Evolutionary conservation across 2,797 vertebrate species (phyloP).

Genomic region (Girardinus metallicus): DNA sequence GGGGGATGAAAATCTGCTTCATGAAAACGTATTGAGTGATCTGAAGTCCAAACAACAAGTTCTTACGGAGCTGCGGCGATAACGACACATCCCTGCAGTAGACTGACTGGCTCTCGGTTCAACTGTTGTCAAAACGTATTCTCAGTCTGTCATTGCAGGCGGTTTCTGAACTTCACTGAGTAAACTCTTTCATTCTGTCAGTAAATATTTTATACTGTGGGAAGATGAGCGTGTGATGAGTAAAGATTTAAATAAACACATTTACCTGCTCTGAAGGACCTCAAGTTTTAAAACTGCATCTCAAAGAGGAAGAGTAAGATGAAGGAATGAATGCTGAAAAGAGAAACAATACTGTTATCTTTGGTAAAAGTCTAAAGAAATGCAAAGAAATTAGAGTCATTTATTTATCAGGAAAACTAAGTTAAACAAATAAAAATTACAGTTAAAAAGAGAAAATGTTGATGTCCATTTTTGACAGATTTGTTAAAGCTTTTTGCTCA

Average conservation of each 20-base stretch:
- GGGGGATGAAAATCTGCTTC: constrained; percentile 19
- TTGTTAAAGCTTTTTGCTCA: constrained; percentile 35
- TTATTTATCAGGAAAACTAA: neutral
- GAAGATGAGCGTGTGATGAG: constrained; percentile 24
- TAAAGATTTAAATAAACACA: constrained; percentile 42
- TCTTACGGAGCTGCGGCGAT: constrained; percentile 47
- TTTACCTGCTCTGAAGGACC: constrained; percentile 13
- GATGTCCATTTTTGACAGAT: constrained; percentile 33
- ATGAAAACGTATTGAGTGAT: constrained; percentile 52
- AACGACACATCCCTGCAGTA: constrained; percentile 8
- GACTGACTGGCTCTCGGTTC: constrained; percentile 36
- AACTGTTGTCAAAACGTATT: constrained; percentile 49
- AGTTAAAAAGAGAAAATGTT: constrained; percentile 18
- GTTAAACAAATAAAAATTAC: constrained; percentile 13
- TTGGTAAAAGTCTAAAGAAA: neutral
- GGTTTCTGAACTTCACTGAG: constrained; percentile 38
- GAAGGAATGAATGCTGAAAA: neutral
- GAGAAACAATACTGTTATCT: neutral
- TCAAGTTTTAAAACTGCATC: constrained; percentile 2
- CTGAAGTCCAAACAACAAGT: constrained; percentile 26
- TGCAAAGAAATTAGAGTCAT: neutral
- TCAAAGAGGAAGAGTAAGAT: neutral
- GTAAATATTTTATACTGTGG: constrained; percentile 53
- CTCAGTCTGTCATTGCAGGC: constrained; percentile 16
- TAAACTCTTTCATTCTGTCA: constrained; percentile 42